Conservation (phyloP, 2,888 invertebrate species). For the Cotesia congregata region DNA sequence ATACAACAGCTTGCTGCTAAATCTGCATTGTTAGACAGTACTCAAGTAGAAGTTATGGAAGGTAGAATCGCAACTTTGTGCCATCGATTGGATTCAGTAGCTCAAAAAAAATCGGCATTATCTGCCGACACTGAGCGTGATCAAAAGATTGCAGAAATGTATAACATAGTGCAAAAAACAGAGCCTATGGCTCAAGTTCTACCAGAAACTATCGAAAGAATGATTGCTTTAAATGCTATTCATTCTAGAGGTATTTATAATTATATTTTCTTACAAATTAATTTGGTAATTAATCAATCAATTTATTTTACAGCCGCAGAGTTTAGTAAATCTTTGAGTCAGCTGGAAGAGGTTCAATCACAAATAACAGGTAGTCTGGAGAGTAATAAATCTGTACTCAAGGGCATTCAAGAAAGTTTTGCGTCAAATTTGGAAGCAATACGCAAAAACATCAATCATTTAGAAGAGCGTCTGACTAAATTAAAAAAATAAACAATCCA, state of each 20-base stretch:
- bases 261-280: constrained; percentile 34
- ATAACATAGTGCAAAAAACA: constrained; percentile 89
- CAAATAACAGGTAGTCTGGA: constrained; percentile 80
- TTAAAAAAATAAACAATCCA: constrained; percentile 71
- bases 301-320: constrained; percentile 80
- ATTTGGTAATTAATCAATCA: constrained; percentile 31
- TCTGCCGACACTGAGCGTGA: constrained; percentile 76
- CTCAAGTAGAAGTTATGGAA: constrained; percentile 88
- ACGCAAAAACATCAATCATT: constrained; percentile 80
- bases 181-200: constrained; percentile 85
- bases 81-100: constrained; percentile 82
- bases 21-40: constrained; percentile 83
- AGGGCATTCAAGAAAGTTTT: constrained; percentile 86
- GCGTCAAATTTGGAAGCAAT: constrained; percentile 84
- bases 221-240: constrained; percentile 87
- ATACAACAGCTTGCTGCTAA: constrained; percentile 85
- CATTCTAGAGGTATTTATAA: constrained; percentile 86
- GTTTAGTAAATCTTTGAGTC: constrained; percentile 86
- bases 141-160: constrained; percentile 85
- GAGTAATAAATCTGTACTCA: constrained; percentile 83
- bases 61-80: constrained; percentile 82
- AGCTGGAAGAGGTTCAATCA: constrained; percentile 83
- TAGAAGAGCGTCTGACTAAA: constrained; percentile 81
- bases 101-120: constrained; percentile 72
- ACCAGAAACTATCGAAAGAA: constrained; percentile 85